Evolutionary conservation across 2,797 vertebrate genomes (phyloP), one percentile per base, ranked within the genome.

Genomic region (Lophura swinhoii): DNA sequence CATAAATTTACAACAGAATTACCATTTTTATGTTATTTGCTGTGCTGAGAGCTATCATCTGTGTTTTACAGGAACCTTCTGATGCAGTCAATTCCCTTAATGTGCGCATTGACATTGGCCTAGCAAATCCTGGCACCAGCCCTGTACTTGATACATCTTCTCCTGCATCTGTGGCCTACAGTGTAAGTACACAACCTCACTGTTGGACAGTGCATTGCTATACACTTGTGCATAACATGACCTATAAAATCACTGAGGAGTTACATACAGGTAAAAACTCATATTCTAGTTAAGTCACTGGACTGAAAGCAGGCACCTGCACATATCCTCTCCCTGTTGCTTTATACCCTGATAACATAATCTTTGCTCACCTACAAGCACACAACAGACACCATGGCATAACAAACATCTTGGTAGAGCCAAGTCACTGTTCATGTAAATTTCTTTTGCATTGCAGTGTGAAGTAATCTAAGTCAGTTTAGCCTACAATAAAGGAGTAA

Each of bases 21-120:
- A 26, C 7, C 17, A 18, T 1, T 70, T 69, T 76, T 75, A 56
- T 7, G 8, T 14, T 58, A 2, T 78, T 81, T 44, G n/a, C 41
- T 84, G 31, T 91, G 72, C 53, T 81, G 56, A 26, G 9, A 85
- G 56, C 56, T 83, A 5, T 86, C 29, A 33, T 53, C 14, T 88
- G 21, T 91, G 48, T 93, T 68, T 94, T 88, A 87, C 96, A 99
- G 99, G 98, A 98, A 53, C 97, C 98, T 17, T 98, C 98, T 8
- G 98, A 99, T 93, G 97, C 98, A 64, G 97, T 99, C 31, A 99
- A 97, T 76, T 97, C 99, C 17, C 94, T 99, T 73, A 97, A 97
- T 89, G 72, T 99, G 74, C 98, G 98, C 55, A 97, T 99, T 74
- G 98, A 99, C 93, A 95, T 99, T 62, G 93, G 96, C 59, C 98